These are phyloP conservation scores for Stomatorhinus walkeri DNA, from an alignment of 2,797 vertebrate species.

Conservation along the genomic window DNA sequence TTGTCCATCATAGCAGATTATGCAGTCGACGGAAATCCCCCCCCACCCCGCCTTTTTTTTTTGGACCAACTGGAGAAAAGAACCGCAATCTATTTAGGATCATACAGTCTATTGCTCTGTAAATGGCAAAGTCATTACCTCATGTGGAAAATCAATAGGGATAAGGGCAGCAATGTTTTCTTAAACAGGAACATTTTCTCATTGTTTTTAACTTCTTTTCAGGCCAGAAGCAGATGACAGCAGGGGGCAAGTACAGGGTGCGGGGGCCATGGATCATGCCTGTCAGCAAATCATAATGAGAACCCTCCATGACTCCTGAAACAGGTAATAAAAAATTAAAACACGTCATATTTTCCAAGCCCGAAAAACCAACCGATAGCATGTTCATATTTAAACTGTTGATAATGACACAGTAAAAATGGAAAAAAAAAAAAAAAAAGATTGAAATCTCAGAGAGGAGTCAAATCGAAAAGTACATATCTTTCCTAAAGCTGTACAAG, in stretches of 20 bases:
- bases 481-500: conserved; percentile 12
- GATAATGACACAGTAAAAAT: neutral
- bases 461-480: neutral
- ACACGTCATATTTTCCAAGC: neutral
- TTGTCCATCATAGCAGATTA: neutral
- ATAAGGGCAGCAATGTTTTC: conserved; percentile 10
- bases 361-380: neutral
- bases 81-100: neutral
- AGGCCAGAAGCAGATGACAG: neutral
- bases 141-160: conserved; percentile 1
- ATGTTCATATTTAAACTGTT: neutral
- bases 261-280: neutral
- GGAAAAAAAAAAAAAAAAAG: neutral
- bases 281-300: conserved; percentile 12
- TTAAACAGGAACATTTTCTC: conserved; percentile 1
- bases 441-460: neutral
- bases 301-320: neutral
- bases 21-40: neutral
- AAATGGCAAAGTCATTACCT: conserved; percentile 17
- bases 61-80: neutral
- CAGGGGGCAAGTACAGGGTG: neutral
- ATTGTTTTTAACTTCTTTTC: conserved; percentile 16
- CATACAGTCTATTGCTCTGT: neutral
- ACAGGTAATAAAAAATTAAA: neutral
- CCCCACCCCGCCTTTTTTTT: neutral